Evolutionary conservation across 2,113 vertebrate species (phyloP).

Genomic region (Equus przewalskii): DNA sequence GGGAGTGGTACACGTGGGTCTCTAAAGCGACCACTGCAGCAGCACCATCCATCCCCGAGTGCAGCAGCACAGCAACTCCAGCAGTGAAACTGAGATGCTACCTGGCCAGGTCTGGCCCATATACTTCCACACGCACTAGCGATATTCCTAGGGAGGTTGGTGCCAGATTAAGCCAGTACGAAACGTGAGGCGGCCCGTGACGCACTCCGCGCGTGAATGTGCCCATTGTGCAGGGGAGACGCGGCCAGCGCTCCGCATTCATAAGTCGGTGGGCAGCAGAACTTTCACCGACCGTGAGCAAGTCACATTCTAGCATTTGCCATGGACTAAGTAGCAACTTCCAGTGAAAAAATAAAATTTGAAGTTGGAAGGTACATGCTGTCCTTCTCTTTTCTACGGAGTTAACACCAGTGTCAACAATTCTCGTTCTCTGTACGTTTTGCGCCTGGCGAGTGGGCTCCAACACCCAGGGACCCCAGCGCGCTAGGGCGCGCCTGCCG

Average conservation of each 20-base stretch:
- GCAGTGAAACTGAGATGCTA: neutral
- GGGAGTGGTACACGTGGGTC: slow-evolving; percentile 23
- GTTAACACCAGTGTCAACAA: neutral
- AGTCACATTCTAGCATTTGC: slow-evolving; percentile 40
- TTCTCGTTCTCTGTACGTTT: neutral
- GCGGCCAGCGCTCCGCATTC: slow-evolving; percentile 21
- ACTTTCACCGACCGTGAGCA: neutral
- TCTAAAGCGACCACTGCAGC: neutral
- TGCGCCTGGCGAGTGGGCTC: neutral
- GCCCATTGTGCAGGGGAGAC: slow-evolving; percentile 63
- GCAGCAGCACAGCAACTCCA: neutral
- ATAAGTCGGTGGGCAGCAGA: slow-evolving; percentile 13
- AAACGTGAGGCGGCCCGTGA: slow-evolving; percentile 49
- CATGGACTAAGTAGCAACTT: neutral
- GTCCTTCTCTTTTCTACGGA: slow-evolving; percentile 9
- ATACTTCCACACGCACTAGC: slow-evolving; percentile 17
- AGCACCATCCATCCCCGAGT: neutral
- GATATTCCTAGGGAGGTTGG: neutral
- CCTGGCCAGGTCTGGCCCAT: neutral
- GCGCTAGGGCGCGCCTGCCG: neutral
- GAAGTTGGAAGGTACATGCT: slow-evolving; percentile 3
- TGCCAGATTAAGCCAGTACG: neutral
- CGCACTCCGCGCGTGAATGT: slow-evolving; percentile 66
- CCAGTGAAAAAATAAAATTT: neutral
- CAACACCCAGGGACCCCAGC: neutral